A percentile compares a stretch with the other conserved stretches of the same genome.
These are phyloP conservation scores for Trypoxylon attenuatum DNA, from an alignment of 2,888 invertebrate genomes.

Conservation along the genomic window DNA sequence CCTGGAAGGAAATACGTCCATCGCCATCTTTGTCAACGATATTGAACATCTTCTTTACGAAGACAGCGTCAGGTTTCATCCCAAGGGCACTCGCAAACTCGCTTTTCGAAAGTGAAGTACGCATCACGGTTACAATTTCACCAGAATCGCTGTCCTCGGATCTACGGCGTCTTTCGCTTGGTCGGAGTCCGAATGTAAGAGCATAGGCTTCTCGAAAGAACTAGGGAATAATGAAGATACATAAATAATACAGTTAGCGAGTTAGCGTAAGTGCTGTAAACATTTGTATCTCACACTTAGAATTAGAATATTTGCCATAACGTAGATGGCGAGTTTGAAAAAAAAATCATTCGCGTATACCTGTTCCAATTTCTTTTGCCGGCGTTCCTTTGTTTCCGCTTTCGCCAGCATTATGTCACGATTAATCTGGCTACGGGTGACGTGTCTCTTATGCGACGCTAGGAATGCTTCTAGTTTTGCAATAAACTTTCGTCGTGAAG, in stretches of 20 bases:
- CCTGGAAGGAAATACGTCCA: conserved; percentile 94
- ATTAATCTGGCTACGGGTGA: conserved; percentile 80
- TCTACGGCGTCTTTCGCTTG: conserved; percentile 84
- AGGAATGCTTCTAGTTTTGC: conserved; percentile 91
- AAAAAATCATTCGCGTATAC: too few relatives aligned
- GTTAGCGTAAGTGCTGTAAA: background rate
- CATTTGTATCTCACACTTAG: background rate
- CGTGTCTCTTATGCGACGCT: conserved; percentile 86
- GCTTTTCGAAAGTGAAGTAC: conserved; percentile 91
- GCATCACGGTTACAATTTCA: conserved; percentile 94
- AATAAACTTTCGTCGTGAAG: conserved; percentile 89
- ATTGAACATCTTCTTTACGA: conserved; percentile 98
- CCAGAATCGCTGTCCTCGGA: conserved; percentile 85
- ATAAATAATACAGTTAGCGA: background rate
- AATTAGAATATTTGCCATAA: background rate
- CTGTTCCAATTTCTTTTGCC: conserved; percentile 92
- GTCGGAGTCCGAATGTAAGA: conserved; percentile 90
- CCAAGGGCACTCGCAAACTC: conserved; percentile 97
- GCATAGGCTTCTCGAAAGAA: conserved; percentile 98
- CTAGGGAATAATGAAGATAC: conserved; percentile 70
- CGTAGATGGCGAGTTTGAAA: background rate
- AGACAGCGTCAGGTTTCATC: conserved; percentile 95
- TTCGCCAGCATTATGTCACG: conserved; percentile 91
- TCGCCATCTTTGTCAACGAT: conserved; percentile 96
- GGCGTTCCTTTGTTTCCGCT: conserved; percentile 93